Conservation (phyloP, 2,113 vertebrate genomes). For the Sorex araneus region DNA sequence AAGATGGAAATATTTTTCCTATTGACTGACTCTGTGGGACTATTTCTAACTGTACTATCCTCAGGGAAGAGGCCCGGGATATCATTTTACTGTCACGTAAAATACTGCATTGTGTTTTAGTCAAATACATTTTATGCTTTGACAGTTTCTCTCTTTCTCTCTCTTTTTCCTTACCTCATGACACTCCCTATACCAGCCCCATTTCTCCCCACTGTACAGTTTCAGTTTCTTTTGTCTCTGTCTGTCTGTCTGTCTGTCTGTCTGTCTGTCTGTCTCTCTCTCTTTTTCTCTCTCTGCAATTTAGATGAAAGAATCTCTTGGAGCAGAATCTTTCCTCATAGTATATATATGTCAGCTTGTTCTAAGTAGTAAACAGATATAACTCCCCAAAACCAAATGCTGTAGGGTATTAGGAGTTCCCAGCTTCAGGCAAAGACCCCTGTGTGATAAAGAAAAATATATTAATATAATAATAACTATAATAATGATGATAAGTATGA, state of each 20-base stretch:
- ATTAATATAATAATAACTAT: not conserved
- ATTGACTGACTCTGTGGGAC: slow-evolving; percentile 41
- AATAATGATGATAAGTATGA: slow-evolving; percentile 21
- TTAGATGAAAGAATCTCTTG: slow-evolving; percentile 47
- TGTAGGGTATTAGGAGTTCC: not conserved
- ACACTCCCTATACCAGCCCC: not conserved
- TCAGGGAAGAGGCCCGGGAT: slow-evolving; percentile 55
- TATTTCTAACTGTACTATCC: slow-evolving; percentile 57
- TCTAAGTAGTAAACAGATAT: not conserved
- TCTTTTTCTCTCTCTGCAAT: not conserved
- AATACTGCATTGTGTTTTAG: slow-evolving; percentile 17
- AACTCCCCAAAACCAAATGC: not conserved
- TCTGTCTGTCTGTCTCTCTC: not conserved
- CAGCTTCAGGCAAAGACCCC: slow-evolving; percentile 14
- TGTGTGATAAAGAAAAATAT: not conserved
- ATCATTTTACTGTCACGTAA: slow-evolving; percentile 70
- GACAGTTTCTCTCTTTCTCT: not conserved
- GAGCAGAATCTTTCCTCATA: slow-evolving; percentile 7
- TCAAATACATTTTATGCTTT: slow-evolving; percentile 49
- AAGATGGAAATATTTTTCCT: slow-evolving; percentile 72
- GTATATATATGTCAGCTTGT: not conserved
- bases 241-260: too few relatives aligned
- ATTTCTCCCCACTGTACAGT: not conserved
- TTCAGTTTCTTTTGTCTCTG: not conserved
- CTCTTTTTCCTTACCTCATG: not conserved